Base-by-base conservation (phyloP, 2,113 vertebrate genomes). In the Benitochromis conjunctus region DNA sequence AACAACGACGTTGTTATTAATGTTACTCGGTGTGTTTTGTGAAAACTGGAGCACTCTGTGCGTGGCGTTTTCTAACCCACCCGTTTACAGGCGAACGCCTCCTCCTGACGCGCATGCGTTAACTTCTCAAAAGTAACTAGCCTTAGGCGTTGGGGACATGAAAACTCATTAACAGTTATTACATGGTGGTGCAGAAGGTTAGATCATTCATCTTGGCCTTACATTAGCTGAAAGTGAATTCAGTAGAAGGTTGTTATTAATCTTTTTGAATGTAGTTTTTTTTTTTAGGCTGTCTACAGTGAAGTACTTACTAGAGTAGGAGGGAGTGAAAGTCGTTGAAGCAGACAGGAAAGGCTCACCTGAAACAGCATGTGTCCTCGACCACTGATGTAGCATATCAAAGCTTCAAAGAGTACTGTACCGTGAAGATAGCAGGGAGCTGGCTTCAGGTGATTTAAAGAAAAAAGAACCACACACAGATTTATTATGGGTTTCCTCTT, bases 91-190 rank as follows among this genome's bases (percentile, higher is more conserved):
- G 46, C 16, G 21, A 38, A 51, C 46, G 21, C 21, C 10, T 19
- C 19, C 29, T 11, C 38, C 5, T 4, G 84, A 6, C 82, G 89
- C 92, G 92, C 93, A 91, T 93, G 93, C 89, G 90, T 48, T 16
- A 66, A 51, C 80, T 31, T 55, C 36, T 34, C 13, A 6, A 29
- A 78, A 19, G 87, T 74, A 85, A 87, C 29, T 21, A 41, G 12
- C 80, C 56, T 78, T 9, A 3, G 83, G 66, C 21, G 69, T 19
- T 34, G 51, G 14, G 11, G 26, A 71, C 69, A 29, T 34, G 24
- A 9, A 16, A 71, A n/a, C 64, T 24, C 60, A 64, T 38, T 18
- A 48, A 18, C 57, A 48, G 3, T 51, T 8, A 74, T 13, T n/a
- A 79, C 41, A 55, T 3, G 60, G 51, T 62, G n/a, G 64, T 53